Evolutionary conservation across 2,113 vertebrate genomes (phyloP).

Genomic region (cat (Felis catus)): F.catus_Fca126_mat1.0 CM031412.1:55226501-55227000

Average conservation of each 20-base stretch:
- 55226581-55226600: neutral
- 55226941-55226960: neutral
- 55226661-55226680: neutral
- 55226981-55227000: neutral
- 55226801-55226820: slow-evolving; percentile 46
- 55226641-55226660: neutral
- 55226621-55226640: neutral
- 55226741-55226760: slow-evolving; percentile 19
- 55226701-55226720: neutral
- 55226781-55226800: slow-evolving; percentile 11
- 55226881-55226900: neutral
- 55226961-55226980: neutral
- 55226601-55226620: neutral
- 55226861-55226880: slow-evolving; percentile 14
- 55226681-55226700: neutral
- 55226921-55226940: neutral
- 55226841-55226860: slow-evolving; percentile 46
- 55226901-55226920: neutral
- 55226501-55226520: neutral
- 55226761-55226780: neutral
- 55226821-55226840: neutral
- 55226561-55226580: neutral
- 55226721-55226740: neutral
- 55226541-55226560: neutral
- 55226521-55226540: neutral